Evolutionary conservation across 2,113 vertebrate species (phyloP).

Genomic region (Cranoglanis bouderius): DNA sequence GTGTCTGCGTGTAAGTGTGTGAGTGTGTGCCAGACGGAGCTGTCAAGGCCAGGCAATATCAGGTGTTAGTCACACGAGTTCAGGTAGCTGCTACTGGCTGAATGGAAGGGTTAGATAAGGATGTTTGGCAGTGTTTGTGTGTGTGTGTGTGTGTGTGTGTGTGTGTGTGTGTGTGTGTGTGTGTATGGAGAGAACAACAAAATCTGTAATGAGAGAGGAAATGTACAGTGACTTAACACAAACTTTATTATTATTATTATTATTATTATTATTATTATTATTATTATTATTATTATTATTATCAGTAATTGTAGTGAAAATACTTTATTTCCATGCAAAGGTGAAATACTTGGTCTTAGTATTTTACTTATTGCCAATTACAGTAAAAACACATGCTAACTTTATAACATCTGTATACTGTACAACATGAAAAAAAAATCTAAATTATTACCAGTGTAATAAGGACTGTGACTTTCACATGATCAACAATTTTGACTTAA

Average conservation of each 20-base stretch:
- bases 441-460: neutral
- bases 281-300: neutral
- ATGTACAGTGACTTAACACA: neutral
- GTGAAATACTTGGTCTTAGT: neutral
- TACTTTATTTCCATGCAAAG: neutral
- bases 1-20: neutral
- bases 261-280: neutral
- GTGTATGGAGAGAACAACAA: neutral
- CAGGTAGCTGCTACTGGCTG: slow-evolving; percentile 48
- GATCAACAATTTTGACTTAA: neutral
- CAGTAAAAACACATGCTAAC: neutral
- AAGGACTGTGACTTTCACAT: neutral
- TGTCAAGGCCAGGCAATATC: slow-evolving; percentile 43
- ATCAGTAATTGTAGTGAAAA: neutral
- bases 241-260: neutral
- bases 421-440: neutral
- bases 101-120: slow-evolving; percentile 30
- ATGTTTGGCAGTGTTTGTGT: neutral
- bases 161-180: neutral
- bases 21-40: slow-evolving; percentile 28
- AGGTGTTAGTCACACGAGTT: slow-evolving; percentile 44
- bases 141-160: slow-evolving; percentile 17
- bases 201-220: neutral
- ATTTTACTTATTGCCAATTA: neutral
- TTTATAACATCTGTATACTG: neutral